phyloP scores from a whole-genome alignment of 2,797 vertebrate genomes.

The Sylvilagus floridanus region DNA sequence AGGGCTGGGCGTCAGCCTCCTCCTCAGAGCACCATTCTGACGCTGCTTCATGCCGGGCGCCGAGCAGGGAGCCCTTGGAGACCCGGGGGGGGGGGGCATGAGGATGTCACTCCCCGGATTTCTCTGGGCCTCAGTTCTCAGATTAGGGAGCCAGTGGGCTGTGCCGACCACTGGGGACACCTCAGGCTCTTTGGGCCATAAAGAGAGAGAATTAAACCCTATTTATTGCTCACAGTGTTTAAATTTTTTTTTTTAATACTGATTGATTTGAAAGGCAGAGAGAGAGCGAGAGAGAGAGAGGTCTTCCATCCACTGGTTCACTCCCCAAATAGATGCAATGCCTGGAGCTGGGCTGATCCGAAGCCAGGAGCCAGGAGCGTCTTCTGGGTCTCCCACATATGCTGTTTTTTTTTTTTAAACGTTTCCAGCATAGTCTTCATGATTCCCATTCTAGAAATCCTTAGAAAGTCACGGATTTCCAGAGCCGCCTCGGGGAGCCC shows the following conservation, averaged over 20 bases:
- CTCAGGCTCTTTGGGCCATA: neutral
- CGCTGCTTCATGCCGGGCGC: neutral
- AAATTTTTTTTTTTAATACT: neutral
- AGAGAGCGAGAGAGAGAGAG: no score
- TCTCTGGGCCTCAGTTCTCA: neutral
- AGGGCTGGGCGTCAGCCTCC: rapidly evolving
- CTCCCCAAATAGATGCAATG: no score
- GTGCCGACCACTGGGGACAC: neutral
- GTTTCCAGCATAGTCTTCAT: neutral
- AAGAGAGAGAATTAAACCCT: neutral
- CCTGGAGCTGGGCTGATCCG: no score
- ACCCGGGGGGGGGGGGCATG: neutral
- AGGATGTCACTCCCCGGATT: no score
- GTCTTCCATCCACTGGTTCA: no score
- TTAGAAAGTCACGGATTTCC: neutral
- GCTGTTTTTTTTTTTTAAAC: neutral
- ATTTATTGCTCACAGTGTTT: neutral
- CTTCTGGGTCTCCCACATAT: no score
- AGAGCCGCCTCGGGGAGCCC: neutral
- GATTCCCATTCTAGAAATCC: neutral
- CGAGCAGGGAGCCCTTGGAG: rapidly evolving
- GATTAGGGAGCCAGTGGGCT: neutral
- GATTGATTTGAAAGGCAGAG: neutral
- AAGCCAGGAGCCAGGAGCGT: no score
- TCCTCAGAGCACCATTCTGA: rapidly evolving